A percentile compares a stretch with the other conserved stretches of the same genome.
Evolutionary conservation across 2,888 invertebrate genomes (phyloP).

Genomic region (Mechanitis mazaeus): DNA sequence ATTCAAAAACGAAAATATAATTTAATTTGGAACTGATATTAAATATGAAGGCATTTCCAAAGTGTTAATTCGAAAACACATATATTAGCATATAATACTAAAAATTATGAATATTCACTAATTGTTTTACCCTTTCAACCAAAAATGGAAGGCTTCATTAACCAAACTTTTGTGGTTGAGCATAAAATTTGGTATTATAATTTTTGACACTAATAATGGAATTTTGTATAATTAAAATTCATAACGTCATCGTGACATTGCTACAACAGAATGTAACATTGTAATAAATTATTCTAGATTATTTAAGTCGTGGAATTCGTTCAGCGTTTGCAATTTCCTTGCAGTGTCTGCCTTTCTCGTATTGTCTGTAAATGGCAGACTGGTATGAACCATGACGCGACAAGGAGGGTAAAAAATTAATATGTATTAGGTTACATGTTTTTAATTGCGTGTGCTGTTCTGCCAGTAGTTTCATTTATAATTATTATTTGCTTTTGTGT

Average conservation of each 20-base stretch:
- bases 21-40: no score
- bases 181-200: background rate
- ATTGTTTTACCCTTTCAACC: background rate
- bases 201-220: slow-evolving; percentile 3
- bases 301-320: slow-evolving; percentile 17
- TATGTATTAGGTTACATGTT: slow-evolving; percentile 16
- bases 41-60: no score
- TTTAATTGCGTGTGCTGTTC: background rate
- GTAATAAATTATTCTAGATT: slow-evolving; percentile 20
- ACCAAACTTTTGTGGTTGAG: background rate
- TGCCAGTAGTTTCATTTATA: background rate
- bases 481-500: no score
- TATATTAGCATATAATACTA: background rate
- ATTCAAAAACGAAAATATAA: no score
- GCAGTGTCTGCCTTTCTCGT: slow-evolving; percentile 17
- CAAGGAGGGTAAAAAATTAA: slow-evolving; percentile 16
- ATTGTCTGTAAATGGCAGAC: slow-evolving; percentile 25
- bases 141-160: slow-evolving; percentile 5
- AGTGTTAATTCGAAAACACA: no score
- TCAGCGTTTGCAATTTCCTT: slow-evolving; percentile 17
- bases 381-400: slow-evolving; percentile 23
- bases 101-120: slow-evolving; percentile 2
- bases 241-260: background rate
- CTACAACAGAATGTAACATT: slow-evolving; percentile 18
- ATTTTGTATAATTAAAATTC: slow-evolving; percentile 9